Evolutionary conservation across 2,113 vertebrate genomes (phyloP).

Genomic region (Panthera tigris): DNA sequence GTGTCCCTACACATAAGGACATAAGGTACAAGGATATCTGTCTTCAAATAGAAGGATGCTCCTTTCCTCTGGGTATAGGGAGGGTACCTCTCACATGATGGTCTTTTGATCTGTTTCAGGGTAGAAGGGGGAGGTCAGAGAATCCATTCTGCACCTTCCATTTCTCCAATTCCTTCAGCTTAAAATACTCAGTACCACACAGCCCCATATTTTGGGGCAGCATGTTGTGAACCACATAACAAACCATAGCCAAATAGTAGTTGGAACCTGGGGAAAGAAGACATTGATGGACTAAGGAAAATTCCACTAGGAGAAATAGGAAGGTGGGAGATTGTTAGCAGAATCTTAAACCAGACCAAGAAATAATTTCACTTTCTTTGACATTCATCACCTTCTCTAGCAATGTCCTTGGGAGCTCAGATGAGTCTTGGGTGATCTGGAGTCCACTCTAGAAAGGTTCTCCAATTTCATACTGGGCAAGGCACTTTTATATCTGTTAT

Average conservation of each 20-base stretch:
- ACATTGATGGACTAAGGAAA: not conserved
- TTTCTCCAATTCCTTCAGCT: not conserved
- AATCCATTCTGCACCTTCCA: not conserved
- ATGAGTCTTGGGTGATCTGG: not conserved
- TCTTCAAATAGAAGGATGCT: not conserved
- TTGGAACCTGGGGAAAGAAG: not conserved
- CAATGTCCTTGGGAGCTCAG: not conserved
- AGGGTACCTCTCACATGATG: not conserved
- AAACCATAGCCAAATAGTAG: not conserved
- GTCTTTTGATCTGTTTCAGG: not conserved
- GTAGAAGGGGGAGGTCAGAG: not conserved
- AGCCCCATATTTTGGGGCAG: not conserved
- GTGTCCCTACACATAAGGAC: not conserved
- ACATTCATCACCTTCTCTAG: not conserved
- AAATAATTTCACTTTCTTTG: not conserved
- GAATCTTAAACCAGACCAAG: not conserved
- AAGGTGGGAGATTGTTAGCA: not conserved
- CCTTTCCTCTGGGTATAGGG: not conserved
- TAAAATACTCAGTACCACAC: not conserved
- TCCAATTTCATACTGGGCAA: not conserved
- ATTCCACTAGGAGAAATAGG: not conserved
- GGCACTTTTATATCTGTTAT: not conserved
- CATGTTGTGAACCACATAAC: not conserved
- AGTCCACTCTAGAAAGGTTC: not conserved
- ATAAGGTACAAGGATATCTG: not conserved